phyloP scores from a whole-genome alignment of 2,888 invertebrate species.

The Phengaris arion region DNA sequence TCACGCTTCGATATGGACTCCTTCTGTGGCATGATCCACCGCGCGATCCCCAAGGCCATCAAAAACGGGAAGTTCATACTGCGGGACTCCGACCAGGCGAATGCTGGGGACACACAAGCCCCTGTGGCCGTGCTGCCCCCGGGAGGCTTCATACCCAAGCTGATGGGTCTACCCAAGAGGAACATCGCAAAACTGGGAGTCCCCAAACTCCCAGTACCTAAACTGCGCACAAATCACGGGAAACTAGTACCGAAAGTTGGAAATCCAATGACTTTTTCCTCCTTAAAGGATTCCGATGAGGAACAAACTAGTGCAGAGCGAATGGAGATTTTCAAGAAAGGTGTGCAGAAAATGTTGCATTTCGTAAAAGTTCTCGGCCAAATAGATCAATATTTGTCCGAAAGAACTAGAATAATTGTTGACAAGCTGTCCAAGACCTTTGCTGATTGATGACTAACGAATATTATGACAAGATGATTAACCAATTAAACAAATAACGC shows the following conservation, averaged over 20 bases:
- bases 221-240: conserved; percentile 31
- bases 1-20: conserved; percentile 52
- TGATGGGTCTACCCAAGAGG: conserved; percentile 54
- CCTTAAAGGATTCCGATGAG: conserved; percentile 46
- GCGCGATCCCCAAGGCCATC: conserved; percentile 61
- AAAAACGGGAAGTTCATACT: conserved; percentile 61
- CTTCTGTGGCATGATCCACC: conserved; percentile 64
- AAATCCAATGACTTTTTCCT: conserved; percentile 47
- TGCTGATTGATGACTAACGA: conserved; percentile 44
- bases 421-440: conserved; percentile 67
- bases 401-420: conserved; percentile 63
- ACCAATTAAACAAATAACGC: background rate
- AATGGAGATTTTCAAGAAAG: conserved; percentile 69
- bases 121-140: conserved; percentile 59
- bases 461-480: background rate
- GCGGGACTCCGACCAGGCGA: conserved; percentile 54
- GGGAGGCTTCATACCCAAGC: conserved; percentile 52
- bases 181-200: conserved; percentile 48
- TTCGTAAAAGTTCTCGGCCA: conserved; percentile 68
- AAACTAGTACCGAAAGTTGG: conserved; percentile 54
- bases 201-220: conserved; percentile 33
- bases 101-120: conserved; percentile 53
- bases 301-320: conserved; percentile 64
- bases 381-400: conserved; percentile 67
- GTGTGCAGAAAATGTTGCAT: conserved; percentile 66